phyloP scores from a whole-genome alignment of 2,113 vertebrate genomes.

The Tringa solitaria region DNA sequence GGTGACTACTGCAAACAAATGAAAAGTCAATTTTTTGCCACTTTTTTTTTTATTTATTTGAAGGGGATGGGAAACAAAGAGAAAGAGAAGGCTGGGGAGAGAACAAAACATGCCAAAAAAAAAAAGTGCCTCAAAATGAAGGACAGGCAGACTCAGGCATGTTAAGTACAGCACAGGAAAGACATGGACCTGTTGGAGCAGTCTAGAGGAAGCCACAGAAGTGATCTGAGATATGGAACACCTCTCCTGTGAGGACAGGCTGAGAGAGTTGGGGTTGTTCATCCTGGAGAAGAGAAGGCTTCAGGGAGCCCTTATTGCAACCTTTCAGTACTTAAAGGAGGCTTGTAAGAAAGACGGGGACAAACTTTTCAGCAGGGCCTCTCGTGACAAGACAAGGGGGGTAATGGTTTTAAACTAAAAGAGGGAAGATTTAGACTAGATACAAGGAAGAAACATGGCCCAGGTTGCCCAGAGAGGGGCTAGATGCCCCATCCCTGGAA shows the following conservation, averaged over 20 bases:
- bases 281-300: neutral
- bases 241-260: neutral
- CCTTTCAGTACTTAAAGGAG: neutral
- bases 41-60: neutral
- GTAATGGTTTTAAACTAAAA: neutral
- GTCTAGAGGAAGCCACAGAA: neutral
- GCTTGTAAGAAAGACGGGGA: neutral
- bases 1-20: neutral
- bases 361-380: neutral
- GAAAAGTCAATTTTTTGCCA: neutral
- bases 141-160: neutral
- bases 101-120: neutral
- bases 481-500: neutral
- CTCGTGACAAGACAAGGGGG: neutral
- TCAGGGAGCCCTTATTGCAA: too few relatives aligned
- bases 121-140: neutral
- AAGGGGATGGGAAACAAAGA: neutral
- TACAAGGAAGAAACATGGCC: neutral
- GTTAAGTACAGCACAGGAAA: neutral
- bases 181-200: neutral
- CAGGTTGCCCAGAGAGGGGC: neutral
- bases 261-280: neutral
- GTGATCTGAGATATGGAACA: too few relatives aligned
- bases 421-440: neutral
- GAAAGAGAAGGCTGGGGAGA: fast-evolving